Conservation (phyloP, 2,888 invertebrate genomes). For the Vanessa cardui region DNA sequence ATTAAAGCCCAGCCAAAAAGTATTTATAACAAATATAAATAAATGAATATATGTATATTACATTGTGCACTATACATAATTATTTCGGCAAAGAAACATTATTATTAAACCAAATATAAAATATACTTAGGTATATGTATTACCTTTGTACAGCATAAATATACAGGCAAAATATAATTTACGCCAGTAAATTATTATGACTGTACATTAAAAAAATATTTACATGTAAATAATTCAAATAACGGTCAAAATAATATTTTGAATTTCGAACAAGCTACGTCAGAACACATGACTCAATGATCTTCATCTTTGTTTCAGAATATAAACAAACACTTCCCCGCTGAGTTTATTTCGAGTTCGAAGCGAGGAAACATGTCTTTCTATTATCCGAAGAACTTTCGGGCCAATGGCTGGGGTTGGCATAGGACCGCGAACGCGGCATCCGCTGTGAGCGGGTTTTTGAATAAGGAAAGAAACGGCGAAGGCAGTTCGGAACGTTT, state of each 20-base stretch:
- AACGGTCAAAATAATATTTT: neutral
- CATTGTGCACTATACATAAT: no score
- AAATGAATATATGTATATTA: no score
- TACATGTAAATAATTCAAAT: no score
- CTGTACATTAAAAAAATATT: no score
- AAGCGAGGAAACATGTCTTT: constrained; percentile 45
- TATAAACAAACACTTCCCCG: constrained; percentile 22
- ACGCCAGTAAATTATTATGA: no score
- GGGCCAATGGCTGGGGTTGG: constrained; percentile 78
- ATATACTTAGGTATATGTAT: no score
- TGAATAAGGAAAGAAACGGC: constrained; percentile 66
- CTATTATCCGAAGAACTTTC: constrained; percentile 76
- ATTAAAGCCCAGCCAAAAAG: no score
- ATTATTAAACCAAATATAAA: no score
- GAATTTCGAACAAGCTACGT: neutral
- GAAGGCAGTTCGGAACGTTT: constrained; percentile 54
- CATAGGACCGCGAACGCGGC: constrained; percentile 62
- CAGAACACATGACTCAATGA: constrained; percentile 23
- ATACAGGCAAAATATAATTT: no score
- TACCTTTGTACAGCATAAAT: no score
- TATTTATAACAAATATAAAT: no score
- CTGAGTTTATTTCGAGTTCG: constrained; percentile 21
- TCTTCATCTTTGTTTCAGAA: constrained; percentile 33
- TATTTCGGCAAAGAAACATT: no score
- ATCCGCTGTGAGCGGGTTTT: constrained; percentile 65